These are phyloP conservation scores for Drosophila borealis DNA, from an alignment of 2,888 invertebrate species.

Conservation along the genomic window DNA sequence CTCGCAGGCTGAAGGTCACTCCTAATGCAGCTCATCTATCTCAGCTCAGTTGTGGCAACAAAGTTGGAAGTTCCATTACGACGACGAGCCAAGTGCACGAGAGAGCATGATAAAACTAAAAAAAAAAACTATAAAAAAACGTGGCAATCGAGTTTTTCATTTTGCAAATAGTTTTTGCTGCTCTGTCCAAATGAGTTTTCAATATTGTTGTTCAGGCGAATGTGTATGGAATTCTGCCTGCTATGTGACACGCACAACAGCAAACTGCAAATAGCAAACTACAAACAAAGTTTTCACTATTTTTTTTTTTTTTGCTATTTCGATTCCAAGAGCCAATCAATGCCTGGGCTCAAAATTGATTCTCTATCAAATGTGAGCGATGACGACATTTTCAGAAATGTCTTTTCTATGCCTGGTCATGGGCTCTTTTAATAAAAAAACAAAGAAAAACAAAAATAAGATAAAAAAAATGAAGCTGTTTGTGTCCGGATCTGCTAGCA, in stretches of 20 bases:
- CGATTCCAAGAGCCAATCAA: slow-evolving; percentile 65
- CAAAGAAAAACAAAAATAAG: background rate
- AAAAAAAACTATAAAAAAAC: slow-evolving; percentile 1
- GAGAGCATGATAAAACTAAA: background rate
- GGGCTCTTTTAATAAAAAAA: slow-evolving; percentile 38
- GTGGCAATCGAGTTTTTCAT: slow-evolving; percentile 33
- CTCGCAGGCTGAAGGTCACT: slow-evolving; percentile 46
- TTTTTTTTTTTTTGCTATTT: slow-evolving; percentile 7
- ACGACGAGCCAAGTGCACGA: slow-evolving; percentile 32
- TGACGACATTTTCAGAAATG: slow-evolving; percentile 48
- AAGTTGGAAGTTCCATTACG: slow-evolving; percentile 52
- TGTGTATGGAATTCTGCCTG: slow-evolving; percentile 3
- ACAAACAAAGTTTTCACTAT: slow-evolving; percentile 58
- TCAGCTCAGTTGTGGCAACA: slow-evolving; percentile 21
- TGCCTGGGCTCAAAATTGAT: slow-evolving; percentile 55
- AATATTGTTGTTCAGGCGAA: slow-evolving; percentile 44
- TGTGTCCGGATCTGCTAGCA: slow-evolving; percentile 23
- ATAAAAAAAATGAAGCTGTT: slow-evolving; percentile 17
- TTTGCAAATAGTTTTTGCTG: slow-evolving; percentile 44
- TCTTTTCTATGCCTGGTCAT: slow-evolving; percentile 16
- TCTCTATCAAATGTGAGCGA: slow-evolving; percentile 50
- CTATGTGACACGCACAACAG: slow-evolving; percentile 57
- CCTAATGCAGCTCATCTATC: slow-evolving; percentile 57
- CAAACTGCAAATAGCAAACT: slow-evolving; percentile 39
- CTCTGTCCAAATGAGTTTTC: slow-evolving; percentile 66